A percentile compares a stretch with the other conserved stretches of the same genome.
phyloP scores from a whole-genome alignment of 2,797 vertebrate genomes.

The Danionella dracula region DNA sequence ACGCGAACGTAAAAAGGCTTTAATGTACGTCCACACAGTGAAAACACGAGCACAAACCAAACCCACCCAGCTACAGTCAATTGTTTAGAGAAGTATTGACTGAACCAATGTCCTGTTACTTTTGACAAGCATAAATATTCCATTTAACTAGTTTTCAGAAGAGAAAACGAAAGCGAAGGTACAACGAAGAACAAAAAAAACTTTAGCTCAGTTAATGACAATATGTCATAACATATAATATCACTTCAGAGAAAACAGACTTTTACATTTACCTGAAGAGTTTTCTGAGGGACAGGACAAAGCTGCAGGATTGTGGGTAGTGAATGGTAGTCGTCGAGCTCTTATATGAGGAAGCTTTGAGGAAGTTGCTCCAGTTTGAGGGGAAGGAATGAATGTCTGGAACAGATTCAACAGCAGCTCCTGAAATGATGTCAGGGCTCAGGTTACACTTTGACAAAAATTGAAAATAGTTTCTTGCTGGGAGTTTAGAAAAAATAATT shows the following conservation, averaged over 20 bases:
- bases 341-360: slow-evolving; percentile 58
- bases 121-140: too few species aligned
- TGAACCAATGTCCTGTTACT: too few species aligned
- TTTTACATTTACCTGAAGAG: slow-evolving; percentile 8
- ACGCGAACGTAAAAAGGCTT: too few species aligned
- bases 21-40: neutral
- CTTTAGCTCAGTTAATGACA: too few species aligned
- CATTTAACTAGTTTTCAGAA: too few species aligned
- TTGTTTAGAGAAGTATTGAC: neutral
- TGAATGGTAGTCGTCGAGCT: slow-evolving; percentile 1
- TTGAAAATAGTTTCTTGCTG: too few species aligned
- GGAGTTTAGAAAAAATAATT: too few species aligned
- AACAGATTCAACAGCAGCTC: slow-evolving; percentile 44
- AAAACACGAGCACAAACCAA: neutral
- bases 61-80: neutral
- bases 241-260: too few species aligned
- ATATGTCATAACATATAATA: too few species aligned
- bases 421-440: slow-evolving; percentile 62
- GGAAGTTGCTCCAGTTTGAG: slow-evolving; percentile 56
- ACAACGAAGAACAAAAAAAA: neutral
- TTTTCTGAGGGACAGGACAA: slow-evolving; percentile 11
- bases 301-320: slow-evolving; percentile 33
- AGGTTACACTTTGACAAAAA: slow-evolving; percentile 38
- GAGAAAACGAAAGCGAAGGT: slow-evolving; percentile 5
- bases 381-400: slow-evolving; percentile 55